phyloP scores from a whole-genome alignment of 2,888 invertebrate species.

The Dolichomitus sp. region DNA sequence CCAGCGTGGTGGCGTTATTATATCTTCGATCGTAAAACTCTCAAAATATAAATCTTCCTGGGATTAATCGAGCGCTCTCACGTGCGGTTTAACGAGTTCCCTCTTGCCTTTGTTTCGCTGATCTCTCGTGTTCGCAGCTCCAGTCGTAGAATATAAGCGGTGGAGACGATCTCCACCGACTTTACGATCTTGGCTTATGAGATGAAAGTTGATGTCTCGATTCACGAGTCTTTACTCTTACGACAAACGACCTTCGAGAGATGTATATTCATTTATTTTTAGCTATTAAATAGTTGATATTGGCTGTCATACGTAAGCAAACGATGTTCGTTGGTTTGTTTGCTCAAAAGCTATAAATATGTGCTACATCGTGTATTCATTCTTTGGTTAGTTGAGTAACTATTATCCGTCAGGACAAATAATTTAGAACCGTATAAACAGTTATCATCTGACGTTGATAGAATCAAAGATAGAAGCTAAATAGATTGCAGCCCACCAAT shows the following conservation, averaged over 20 bases:
- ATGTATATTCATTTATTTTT: conserved; percentile 7
- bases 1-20: conserved; percentile 21
- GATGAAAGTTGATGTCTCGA: conserved; percentile 39
- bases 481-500: neutral
- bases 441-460: neutral
- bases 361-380: neutral
- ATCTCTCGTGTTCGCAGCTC: conserved; percentile 29
- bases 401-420: neutral
- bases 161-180: conserved; percentile 23
- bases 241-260: neutral
- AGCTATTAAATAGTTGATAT: conserved; percentile 31
- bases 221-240: conserved; percentile 1
- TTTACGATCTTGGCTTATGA: conserved; percentile 47
- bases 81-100: conserved; percentile 38
- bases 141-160: conserved; percentile 17
- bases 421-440: neutral
- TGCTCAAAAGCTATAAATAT: conserved; percentile 23
- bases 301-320: conserved; percentile 19
- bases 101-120: conserved; percentile 39
- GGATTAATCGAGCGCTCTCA: conserved; percentile 43
- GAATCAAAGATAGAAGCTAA: neutral
- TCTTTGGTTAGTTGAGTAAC: neutral
- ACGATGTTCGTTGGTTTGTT: conserved; percentile 15
- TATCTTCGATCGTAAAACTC: conserved; percentile 46
- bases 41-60: conserved; percentile 43